phyloP scores from a whole-genome alignment of 1,140 invertebrate genomes.

The Micrasema minimum region DNA sequence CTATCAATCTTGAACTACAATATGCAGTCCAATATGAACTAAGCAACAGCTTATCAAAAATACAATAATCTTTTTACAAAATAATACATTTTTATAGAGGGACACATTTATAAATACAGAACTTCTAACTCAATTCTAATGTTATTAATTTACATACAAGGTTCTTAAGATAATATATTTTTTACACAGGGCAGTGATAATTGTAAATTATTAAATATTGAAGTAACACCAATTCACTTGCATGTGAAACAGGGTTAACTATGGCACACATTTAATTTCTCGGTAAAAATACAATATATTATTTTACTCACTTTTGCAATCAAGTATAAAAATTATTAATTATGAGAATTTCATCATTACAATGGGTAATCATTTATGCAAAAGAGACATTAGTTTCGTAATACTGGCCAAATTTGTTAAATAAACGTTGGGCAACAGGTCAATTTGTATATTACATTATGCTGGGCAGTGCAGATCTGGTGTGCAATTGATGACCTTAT shows the following conservation, averaged over 20 bases:
- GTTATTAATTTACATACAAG: neutral
- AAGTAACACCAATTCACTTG: neutral
- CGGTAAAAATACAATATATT: neutral
- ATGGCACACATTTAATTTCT: constrained; percentile 17
- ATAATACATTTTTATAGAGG: constrained; percentile 29
- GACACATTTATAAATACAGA: neutral
- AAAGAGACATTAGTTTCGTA: constrained; percentile 1
- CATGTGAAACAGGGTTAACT: constrained; percentile 3
- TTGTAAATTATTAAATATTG: neutral
- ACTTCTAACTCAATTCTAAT: neutral
- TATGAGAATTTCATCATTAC: neutral
- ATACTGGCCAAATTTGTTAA: constrained; percentile 15
- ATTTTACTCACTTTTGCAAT: neutral
- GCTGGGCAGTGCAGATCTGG: constrained; percentile 1
- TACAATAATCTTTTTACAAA: constrained; percentile 40
- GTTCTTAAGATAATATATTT: neutral
- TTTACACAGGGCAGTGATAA: neutral
- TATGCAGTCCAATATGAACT: constrained; percentile 46
- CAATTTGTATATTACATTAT: neutral
- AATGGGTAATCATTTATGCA: neutral
- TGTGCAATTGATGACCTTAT: constrained; percentile 25
- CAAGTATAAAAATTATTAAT: neutral
- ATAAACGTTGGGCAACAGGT: constrained; percentile 8
- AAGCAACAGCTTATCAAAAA: neutral
- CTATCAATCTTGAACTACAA: constrained; percentile 46